Evolutionary conservation across 2,113 vertebrate genomes (phyloP).

Genomic region (Sander lucioperca): DNA sequence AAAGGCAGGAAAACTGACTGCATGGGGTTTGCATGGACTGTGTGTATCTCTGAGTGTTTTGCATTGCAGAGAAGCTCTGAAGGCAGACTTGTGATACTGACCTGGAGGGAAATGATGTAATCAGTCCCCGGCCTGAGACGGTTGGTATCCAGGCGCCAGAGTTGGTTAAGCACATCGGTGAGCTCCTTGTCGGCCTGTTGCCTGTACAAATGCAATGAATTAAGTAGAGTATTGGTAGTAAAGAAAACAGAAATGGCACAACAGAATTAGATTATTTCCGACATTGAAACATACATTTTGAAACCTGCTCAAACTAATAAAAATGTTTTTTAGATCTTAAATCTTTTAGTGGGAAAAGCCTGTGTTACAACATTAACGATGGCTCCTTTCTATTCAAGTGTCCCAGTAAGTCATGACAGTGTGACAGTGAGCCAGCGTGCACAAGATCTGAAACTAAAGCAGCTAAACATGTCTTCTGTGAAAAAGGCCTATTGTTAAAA

Average conservation of each 20-base stretch:
- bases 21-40: constrained; percentile 13
- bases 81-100: constrained; percentile 34
- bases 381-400: not conserved
- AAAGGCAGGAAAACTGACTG: not conserved
- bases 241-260: not conserved
- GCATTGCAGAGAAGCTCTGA: not conserved
- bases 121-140: constrained; percentile 85
- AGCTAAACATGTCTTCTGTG: not conserved
- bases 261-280: not conserved
- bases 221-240: not conserved
- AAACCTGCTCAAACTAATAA: not conserved
- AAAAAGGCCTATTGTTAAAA: not conserved
- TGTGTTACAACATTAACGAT: not conserved
- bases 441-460: no score
- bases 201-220: constrained; percentile 55
- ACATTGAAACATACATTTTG: not conserved
- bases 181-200: constrained; percentile 82
- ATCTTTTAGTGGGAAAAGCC: no score
- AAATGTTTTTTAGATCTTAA: no score
- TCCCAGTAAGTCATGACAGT: not conserved
- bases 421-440: no score
- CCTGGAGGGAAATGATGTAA: constrained; percentile 88
- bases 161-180: constrained; percentile 84
- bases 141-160: constrained; percentile 87
- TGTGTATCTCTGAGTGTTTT: not conserved